phyloP scores from a whole-genome alignment of 2,888 invertebrate species.

The Orthosia gracilis region DNA sequence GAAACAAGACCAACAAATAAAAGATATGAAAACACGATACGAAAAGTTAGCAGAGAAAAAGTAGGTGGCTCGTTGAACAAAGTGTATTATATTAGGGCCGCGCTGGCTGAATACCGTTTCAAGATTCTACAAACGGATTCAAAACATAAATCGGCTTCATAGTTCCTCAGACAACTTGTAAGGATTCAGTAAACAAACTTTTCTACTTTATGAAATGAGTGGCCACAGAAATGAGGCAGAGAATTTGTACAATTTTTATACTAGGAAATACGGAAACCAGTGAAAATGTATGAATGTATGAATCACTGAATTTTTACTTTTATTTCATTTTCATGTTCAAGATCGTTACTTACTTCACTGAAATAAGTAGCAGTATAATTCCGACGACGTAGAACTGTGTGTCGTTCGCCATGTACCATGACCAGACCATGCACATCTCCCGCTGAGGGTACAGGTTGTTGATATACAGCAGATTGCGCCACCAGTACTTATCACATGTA shows the following conservation, averaged over 20 bases:
- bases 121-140: conserved; percentile 53
- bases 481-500: conserved; percentile 95
- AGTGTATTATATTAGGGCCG: conserved; percentile 40
- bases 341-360: conserved; percentile 91
- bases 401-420: conserved; percentile 96
- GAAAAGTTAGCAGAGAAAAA: conserved; percentile 43
- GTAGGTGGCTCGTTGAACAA: conserved; percentile 37
- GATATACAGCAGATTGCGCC: conserved; percentile 96
- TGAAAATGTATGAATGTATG: conserved; percentile 21
- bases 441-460: conserved; percentile 95
- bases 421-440: conserved; percentile 96
- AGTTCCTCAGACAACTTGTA: conserved; percentile 50
- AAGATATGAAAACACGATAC: conserved; percentile 45
- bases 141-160: conserved; percentile 60
- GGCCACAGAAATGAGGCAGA: conserved; percentile 2
- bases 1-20: conserved; percentile 31
- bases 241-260: conserved; percentile 26
- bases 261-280: conserved; percentile 17
- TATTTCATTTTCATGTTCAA: not conserved
- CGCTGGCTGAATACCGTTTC: conserved; percentile 31
- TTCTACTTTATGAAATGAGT: conserved; percentile 35
- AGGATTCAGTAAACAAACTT: conserved; percentile 55
- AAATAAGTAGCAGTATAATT: conserved; percentile 92
- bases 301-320: conserved; percentile 4
- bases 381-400: conserved; percentile 95